Conservation (phyloP, 2,113 vertebrate genomes). For the Prietella phreatophila region DNA sequence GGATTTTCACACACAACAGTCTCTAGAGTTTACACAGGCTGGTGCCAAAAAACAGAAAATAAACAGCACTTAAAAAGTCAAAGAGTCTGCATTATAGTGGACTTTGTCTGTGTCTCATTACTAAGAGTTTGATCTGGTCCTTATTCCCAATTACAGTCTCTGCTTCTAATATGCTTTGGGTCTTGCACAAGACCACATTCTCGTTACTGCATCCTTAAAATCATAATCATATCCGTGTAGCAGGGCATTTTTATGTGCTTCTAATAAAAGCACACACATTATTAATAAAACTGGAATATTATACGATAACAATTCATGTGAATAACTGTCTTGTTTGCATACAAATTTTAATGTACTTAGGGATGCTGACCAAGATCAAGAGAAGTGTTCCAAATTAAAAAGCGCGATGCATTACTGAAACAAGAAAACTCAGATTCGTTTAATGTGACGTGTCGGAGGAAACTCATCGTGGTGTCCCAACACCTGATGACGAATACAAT, state of each 20-base stretch:
- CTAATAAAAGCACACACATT: neutral
- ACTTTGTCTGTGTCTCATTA: neutral
- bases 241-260: neutral
- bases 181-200: neutral
- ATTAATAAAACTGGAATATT: neutral
- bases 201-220: neutral
- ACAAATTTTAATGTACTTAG: no score
- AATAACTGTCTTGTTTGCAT: neutral
- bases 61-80: neutral
- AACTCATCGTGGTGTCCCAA: no score
- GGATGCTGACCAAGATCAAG: neutral
- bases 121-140: neutral
- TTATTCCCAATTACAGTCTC: constrained; percentile 1
- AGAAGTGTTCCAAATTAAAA: neutral
- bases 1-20: neutral
- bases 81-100: no score
- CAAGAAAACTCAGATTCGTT: no score
- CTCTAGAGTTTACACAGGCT: neutral
- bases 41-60: neutral
- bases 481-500: no score
- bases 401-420: neutral
- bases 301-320: neutral
- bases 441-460: no score
- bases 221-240: neutral
- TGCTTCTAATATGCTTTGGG: neutral